phyloP scores from a whole-genome alignment of 2,113 vertebrate species.

The Cyprinodon variegatus region DNA sequence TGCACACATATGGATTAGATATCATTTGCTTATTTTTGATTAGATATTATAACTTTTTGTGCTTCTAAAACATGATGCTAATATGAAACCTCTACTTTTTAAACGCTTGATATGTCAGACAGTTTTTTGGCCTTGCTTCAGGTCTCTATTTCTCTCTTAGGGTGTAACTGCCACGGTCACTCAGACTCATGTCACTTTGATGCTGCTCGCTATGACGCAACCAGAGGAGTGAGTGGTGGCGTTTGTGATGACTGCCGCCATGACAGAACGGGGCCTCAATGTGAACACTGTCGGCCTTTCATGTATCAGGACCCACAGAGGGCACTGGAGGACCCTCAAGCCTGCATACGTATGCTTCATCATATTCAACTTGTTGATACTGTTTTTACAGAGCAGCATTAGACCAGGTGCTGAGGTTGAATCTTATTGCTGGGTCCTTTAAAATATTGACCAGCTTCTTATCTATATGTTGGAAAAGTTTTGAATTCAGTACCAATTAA shows the following conservation, averaged over 20 bases:
- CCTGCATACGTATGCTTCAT: constrained; percentile 80
- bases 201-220: constrained; percentile 63
- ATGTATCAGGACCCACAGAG: constrained; percentile 82
- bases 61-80: neutral
- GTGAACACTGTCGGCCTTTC: constrained; percentile 80
- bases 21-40: neutral
- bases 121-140: neutral
- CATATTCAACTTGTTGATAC: neutral
- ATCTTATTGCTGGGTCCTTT: no score
- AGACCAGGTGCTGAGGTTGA: neutral
- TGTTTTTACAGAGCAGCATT: neutral
- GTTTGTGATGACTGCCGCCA: constrained; percentile 86
- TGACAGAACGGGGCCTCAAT: constrained; percentile 84
- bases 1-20: no score
- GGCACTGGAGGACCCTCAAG: constrained; percentile 68
- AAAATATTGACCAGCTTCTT: no score
- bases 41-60: neutral
- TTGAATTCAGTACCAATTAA: neutral
- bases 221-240: constrained; percentile 77
- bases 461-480: no score
- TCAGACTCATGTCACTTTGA: constrained; percentile 88
- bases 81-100: neutral
- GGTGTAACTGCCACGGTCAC: constrained; percentile 86
- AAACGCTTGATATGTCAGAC: neutral
- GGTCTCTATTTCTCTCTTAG: constrained; percentile 60